Percentiles rank a stretch among this genome's conserved stretches.
Evolutionary conservation across 2,113 vertebrate species (phyloP).

Genomic region (Damaliscus lunatus): DNA sequence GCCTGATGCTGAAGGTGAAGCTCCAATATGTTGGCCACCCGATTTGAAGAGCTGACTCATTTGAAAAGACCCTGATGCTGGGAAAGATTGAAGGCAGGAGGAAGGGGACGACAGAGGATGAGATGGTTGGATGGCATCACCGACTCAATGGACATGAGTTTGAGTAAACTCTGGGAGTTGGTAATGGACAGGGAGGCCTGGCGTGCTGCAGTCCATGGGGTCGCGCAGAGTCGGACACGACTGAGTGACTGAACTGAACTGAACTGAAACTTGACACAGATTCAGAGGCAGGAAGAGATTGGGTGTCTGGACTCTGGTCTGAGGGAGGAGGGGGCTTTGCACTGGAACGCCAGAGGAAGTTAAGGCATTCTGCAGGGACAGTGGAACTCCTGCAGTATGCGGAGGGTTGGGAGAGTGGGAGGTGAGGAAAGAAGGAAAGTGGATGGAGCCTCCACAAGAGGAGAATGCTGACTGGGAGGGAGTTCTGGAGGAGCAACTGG

Average conservation of each 20-base stretch:
- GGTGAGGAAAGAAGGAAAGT: background rate
- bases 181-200: background rate
- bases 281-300: background rate
- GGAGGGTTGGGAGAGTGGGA: accelerated
- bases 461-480: background rate
- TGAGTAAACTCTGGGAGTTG: background rate
- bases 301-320: no score
- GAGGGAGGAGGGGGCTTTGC: background rate
- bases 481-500: slow-evolving; percentile 2
- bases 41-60: background rate
- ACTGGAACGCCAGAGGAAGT: background rate
- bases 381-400: background rate
- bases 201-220: background rate
- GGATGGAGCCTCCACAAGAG: background rate
- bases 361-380: no score
- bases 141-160: background rate
- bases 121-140: background rate
- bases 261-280: background rate
- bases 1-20: background rate
- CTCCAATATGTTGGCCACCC: background rate
- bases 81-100: background rate
- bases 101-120: background rate
- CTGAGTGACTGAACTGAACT: accelerated
- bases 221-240: accelerated
- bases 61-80: background rate